Conservation (phyloP, 37 sponge, comb jelly and placozoan species). For the Tethya wilhelma region DNA sequence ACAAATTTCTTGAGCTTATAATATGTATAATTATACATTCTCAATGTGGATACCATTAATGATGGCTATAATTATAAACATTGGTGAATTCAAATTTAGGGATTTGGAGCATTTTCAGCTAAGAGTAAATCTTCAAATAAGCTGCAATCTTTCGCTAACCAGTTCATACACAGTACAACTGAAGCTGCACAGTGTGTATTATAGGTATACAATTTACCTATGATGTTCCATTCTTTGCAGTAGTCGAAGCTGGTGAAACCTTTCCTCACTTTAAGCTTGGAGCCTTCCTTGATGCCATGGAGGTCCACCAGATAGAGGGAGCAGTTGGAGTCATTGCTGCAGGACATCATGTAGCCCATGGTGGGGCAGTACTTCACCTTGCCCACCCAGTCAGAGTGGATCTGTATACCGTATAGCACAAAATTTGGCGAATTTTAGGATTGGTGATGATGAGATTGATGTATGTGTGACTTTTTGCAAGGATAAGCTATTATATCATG, state of each 20-base stretch:
- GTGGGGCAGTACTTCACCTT: slow-evolving; percentile 78
- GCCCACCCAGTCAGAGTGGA: slow-evolving; percentile 89
- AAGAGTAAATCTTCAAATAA: no score
- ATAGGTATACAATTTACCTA: slow-evolving; percentile 51
- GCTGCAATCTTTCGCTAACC: no score
- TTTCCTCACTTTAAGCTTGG: slow-evolving; percentile 74
- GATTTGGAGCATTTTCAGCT: no score
- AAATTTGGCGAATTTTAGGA: not conserved
- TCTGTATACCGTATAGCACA: slow-evolving; percentile 27
- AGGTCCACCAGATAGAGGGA: slow-evolving; percentile 69
- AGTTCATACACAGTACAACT: no score
- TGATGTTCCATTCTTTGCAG: slow-evolving; percentile 82
- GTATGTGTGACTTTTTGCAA: no score
- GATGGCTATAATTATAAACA: no score
- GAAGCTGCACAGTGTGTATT: no score
- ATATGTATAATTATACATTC: no score
- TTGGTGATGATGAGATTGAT: not conserved
- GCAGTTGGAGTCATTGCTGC: slow-evolving; percentile 71
- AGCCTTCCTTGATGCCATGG: slow-evolving; percentile 34
- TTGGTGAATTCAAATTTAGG: no score
- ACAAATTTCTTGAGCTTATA: no score
- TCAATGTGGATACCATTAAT: no score
- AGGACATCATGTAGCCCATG: slow-evolving; percentile 75
- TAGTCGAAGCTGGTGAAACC: slow-evolving; percentile 91
- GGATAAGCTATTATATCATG: no score